Base-by-base conservation (phyloP, 1,140 invertebrate genomes). In the Dermatophagoides farinae region DNA sequence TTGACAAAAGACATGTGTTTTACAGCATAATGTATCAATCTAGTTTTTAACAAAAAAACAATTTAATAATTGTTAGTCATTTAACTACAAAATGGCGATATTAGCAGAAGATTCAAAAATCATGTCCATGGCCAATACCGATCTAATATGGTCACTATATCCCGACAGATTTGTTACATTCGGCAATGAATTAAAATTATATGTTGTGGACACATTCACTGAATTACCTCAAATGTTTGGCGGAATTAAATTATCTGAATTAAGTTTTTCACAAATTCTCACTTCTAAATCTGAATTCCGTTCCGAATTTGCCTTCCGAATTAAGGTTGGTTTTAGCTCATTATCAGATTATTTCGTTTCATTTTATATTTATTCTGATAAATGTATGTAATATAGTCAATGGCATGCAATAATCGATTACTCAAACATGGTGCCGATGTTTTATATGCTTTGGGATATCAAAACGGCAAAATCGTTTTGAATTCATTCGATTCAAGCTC, bases 161-260 rank as follows among this genome's bases (percentile, higher is more conserved):
- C 60, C 58, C 18, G 43, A 60, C 31, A 63, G 57, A 49, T 58
- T 64, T 23, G 47, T 66, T 23, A 64, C 64, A 55, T 64, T 68
- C 70, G 61, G 64, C 6, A 62, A 62, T 16, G 64, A 64, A 55
- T 57, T 64, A 22, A 62, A 64, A 31, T 43, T 64, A 46, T 62
- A 60, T 61, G 52, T 61, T 46, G 53, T 62, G 18, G 64, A 64
- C 57, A 51, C 50, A 71, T 68, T 59, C 43, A 60, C 60, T 47
- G 64, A 47, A 40, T n/a, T 37, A 41, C n/a, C 23, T 16, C n/a
- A 47, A 37, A 49, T 46, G 16, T 60, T 37, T 49, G 58, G 58
- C 52, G 54, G 54, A 44, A 57, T 41, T 41, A 31, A 57, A 57
- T n/a, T 57, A 14, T 41, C 39, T 16, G 54, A 57, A 23, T n/a